Base-by-base conservation (phyloP, 2,113 vertebrate species). In the Pipa parva region DNA sequence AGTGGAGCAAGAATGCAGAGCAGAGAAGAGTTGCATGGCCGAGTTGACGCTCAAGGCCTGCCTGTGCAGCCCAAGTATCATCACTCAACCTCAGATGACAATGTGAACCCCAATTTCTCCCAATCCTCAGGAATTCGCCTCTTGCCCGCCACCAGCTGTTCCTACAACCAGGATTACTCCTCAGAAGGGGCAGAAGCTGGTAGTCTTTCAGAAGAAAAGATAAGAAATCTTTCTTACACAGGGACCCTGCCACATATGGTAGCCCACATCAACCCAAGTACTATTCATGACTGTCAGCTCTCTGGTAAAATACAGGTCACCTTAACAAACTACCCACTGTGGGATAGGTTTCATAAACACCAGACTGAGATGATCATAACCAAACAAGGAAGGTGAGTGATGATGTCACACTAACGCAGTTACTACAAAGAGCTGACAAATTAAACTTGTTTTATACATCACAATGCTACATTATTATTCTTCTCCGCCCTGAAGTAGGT, bases 321-420 rank as follows among this genome's bases (percentile, higher is more conserved):
- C 72, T 91, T 98, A 78, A 94, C 92, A 75, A 98, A 98, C 84
- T 93, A 91, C 73, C 90, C 89, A 65, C 89, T 98, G 8, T 97
- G 95, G 95, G 90, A 90, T 76, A 98, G 97, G 88, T 98, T 98
- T 74, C 93, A 93, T 80, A 95, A 95, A 78, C 95, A 95, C 79
- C 95, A 97, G 64, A 98, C 95, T 8, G 95, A 97, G 83, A 97
- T 97, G 95, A 97, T 97, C 77, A 97, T 97, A 80, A 98, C 95
- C 78, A 98, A 98, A 55, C 95, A 97, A 86, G 95, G 95, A 24
- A 88, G 95, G 95, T 98, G 73, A 94, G 95, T 69, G 31, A 29
- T 9, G 3, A n/a, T n/a, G n/a, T n/a, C n/a, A n/a, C n/a, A n/a
- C n/a, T n/a, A n/a, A n/a, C n/a, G n/a, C n/a, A n/a, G n/a, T n/a